A percentile compares a stretch with the other conserved stretches of the same genome.
phyloP scores from a whole-genome alignment of 2,113 vertebrate species.

The Tragelaphus imberbis region DNA sequence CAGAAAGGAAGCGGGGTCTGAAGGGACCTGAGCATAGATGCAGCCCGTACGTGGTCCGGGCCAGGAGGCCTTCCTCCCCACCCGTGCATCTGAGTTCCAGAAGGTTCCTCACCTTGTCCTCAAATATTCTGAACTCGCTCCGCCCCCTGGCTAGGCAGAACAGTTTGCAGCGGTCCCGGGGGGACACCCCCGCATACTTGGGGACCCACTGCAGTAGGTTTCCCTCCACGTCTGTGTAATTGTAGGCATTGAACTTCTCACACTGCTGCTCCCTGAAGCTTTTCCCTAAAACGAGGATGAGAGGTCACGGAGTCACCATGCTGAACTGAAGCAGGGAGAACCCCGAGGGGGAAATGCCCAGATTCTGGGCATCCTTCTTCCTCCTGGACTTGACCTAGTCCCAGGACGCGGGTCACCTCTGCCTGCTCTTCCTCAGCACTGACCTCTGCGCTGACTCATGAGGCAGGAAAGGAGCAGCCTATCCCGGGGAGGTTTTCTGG shows the following conservation, averaged over 20 bases:
- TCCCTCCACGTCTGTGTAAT: constrained; percentile 86
- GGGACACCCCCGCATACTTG: constrained; percentile 93
- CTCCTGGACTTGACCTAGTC: background rate
- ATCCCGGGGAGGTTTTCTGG: background rate
- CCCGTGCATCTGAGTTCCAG: background rate
- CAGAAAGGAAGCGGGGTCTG: background rate
- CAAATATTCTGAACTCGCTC: constrained; percentile 96
- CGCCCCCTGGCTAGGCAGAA: constrained; percentile 90
- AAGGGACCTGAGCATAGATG: background rate
- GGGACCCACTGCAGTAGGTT: constrained; percentile 93
- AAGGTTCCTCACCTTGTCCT: constrained; percentile 87
- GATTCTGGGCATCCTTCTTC: background rate
- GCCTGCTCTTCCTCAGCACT: background rate
- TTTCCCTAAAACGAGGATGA: constrained; percentile 80
- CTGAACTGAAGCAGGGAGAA: background rate
- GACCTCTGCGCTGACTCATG: background rate
- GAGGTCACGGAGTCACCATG: background rate
- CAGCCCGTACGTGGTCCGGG: background rate
- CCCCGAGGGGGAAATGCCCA: rapidly evolving
- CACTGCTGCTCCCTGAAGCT: constrained; percentile 98
- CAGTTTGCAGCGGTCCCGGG: constrained; percentile 94
- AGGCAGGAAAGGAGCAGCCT: background rate
- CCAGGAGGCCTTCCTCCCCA: background rate
- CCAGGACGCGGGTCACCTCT: background rate
- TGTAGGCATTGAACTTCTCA: constrained; percentile 91